A percentile compares a stretch with the other conserved stretches of the same genome.
These are phyloP conservation scores for Wasmannia auropunctata DNA, from an alignment of 1,140 invertebrate genomes.

Conservation along the genomic window DNA sequence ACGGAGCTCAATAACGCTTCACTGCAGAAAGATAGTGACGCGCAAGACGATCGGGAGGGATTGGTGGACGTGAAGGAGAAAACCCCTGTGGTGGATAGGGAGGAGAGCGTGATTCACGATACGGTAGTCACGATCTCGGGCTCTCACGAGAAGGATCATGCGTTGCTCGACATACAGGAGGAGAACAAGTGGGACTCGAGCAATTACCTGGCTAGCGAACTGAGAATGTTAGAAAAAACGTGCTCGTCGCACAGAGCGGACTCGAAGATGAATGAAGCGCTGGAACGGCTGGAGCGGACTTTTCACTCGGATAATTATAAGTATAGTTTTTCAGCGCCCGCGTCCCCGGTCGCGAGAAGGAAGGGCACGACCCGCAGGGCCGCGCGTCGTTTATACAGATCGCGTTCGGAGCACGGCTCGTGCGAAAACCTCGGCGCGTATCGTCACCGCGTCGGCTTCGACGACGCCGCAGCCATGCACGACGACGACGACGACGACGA, in stretches of 20 bases:
- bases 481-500: conserved; percentile 79
- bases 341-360: conserved; percentile 76
- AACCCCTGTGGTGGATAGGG: neutral
- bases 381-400: conserved; percentile 62
- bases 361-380: conserved; percentile 52
- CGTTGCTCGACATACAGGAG: conserved; percentile 45
- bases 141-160: conserved; percentile 39
- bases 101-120: conserved; percentile 61
- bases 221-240: conserved; percentile 41
- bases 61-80: neutral
- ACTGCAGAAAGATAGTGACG: conserved; percentile 40
- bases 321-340: conserved; percentile 79
- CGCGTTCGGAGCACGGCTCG: conserved; percentile 78
- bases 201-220: conserved; percentile 34
- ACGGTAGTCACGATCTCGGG: neutral
- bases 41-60: conserved; percentile 37
- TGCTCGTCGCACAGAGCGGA: conserved; percentile 17
- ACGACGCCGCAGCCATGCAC: conserved; percentile 72
- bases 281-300: neutral
- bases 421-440: conserved; percentile 76
- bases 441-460: conserved; percentile 77
- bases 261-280: neutral
- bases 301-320: conserved; percentile 76
- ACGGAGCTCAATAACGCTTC: conserved; percentile 72
- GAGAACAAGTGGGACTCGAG: conserved; percentile 35